Percentiles rank a stretch among this genome's conserved stretches.
phyloP scores from a whole-genome alignment of 2,113 vertebrate genomes.

The Uria aalge region DNA sequence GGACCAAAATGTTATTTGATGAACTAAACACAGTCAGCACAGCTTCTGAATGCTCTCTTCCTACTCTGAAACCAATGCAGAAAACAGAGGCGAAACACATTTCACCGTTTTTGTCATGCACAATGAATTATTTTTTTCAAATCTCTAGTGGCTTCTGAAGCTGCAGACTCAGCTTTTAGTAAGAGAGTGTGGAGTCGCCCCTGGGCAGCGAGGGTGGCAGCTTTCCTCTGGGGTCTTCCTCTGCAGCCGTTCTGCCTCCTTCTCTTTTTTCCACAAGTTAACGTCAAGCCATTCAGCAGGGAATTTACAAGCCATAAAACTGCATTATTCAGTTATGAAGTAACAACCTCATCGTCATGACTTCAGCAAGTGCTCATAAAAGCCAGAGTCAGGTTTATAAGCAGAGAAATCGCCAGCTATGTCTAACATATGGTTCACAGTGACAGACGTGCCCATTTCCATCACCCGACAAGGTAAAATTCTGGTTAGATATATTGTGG shows the following conservation, averaged over 20 bases:
- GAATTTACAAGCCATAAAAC: conserved; percentile 35
- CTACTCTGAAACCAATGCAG: neutral
- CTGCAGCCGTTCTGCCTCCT: neutral
- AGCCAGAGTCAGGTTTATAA: conserved; percentile 14
- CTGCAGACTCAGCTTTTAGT: neutral
- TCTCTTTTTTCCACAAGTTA: neutral
- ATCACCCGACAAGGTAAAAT: neutral
- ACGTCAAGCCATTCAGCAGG: neutral
- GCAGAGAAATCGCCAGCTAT: neutral
- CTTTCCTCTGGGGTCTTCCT: neutral
- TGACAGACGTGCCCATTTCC: neutral
- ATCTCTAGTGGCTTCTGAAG: neutral
- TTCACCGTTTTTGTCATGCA: neutral
- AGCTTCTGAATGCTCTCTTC: neutral
- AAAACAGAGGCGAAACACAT: neutral
- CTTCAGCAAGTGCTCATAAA: conserved; percentile 36
- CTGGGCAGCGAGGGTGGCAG: neutral
- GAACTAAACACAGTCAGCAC: neutral
- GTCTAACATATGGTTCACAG: neutral
- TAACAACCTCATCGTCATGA: conserved; percentile 42
- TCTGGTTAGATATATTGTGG: neutral
- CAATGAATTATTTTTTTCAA: neutral
- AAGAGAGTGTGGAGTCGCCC: neutral
- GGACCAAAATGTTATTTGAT: neutral
- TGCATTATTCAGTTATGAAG: conserved; percentile 47